Conservation (phyloP, 1,140 invertebrate genomes). For the Andrena cerasifolii region DNA sequence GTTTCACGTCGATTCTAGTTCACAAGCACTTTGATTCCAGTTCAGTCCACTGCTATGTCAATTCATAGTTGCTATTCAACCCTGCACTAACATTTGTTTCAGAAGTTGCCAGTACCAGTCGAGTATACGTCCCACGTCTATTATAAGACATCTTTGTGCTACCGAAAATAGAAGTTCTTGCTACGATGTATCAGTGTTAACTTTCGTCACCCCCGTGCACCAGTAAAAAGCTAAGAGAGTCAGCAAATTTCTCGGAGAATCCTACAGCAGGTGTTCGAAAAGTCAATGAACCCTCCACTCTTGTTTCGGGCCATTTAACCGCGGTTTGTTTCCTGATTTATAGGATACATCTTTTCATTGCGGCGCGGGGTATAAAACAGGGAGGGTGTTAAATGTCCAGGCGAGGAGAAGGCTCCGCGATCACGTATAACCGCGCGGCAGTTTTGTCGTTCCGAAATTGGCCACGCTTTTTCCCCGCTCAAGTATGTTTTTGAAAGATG, state of each 20-base stretch:
- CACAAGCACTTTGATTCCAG: no score
- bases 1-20: no score
- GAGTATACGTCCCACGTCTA: no score
- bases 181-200: no score
- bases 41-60: no score
- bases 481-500: conserved; percentile 80
- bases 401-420: background rate
- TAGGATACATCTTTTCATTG: conserved; percentile 51
- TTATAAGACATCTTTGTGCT: no score
- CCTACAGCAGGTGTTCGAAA: conserved; percentile 7
- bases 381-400: conserved; percentile 37
- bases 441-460: conserved; percentile 47
- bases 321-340: conserved; percentile 61
- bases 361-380: background rate
- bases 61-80: no score
- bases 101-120: no score
- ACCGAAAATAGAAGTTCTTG: no score
- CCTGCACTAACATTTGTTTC: no score
- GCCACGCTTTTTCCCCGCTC: conserved; percentile 51
- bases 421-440: background rate
- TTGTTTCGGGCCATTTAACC: conserved; percentile 40
- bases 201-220: no score
- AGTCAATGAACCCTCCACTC: conserved; percentile 8
- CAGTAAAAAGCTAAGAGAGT: background rate
- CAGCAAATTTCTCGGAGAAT: conserved; percentile 5